Conservation (phyloP, 2,888 invertebrate species). For the Meloe dianella region DNA sequence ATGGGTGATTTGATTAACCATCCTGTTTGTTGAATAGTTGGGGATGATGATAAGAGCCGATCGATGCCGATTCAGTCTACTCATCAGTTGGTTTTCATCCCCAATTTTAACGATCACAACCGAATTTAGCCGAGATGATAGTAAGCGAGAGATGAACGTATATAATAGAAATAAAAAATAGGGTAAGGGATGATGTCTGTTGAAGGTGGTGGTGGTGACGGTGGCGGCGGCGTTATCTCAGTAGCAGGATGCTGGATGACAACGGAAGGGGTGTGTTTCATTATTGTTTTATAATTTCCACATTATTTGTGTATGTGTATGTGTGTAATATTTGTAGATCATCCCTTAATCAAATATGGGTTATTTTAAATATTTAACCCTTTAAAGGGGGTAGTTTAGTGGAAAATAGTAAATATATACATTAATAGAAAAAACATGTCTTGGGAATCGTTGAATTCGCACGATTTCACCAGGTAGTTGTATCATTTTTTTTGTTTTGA, state of each 20-base stretch:
- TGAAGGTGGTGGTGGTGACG: not conserved
- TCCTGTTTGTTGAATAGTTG: too few species aligned
- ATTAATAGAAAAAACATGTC: constrained; percentile 68
- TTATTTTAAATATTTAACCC: not conserved
- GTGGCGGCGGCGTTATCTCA: not conserved
- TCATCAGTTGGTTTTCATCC: not conserved
- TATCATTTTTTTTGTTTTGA: too few species aligned
- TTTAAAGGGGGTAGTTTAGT: not conserved
- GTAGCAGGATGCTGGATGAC: constrained; percentile 28
- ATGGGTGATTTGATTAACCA: too few species aligned
- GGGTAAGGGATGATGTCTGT: not conserved
- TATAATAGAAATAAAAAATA: not conserved
- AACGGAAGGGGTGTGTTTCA: constrained; percentile 30
- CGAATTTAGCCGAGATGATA: not conserved
- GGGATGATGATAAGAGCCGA: not conserved
- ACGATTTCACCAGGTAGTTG: constrained; percentile 78
- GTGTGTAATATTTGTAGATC: not conserved
- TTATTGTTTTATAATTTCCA: constrained; percentile 9
- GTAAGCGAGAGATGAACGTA: not conserved
- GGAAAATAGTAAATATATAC: too few species aligned
- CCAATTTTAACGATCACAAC: not conserved
- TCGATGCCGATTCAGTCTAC: not conserved
- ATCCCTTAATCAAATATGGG: not conserved
- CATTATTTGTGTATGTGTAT: not conserved
- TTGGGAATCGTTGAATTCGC: constrained; percentile 84